phyloP scores from a whole-genome alignment of 2,113 vertebrate species.

The Nasalis larvatus region DNA sequence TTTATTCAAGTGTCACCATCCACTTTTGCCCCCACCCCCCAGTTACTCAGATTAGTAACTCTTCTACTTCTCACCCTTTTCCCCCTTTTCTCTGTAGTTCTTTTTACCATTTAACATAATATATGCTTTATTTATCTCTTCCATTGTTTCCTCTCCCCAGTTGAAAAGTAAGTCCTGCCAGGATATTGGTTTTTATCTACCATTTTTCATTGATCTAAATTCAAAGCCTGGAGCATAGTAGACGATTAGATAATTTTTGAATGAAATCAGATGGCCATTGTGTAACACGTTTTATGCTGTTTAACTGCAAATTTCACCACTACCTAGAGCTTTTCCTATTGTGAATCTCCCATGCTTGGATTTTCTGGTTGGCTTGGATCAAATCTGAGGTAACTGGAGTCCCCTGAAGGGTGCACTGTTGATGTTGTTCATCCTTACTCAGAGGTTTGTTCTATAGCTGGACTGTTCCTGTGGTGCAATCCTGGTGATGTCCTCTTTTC shows the following conservation, averaged over 20 bases:
- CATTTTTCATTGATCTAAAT: background rate
- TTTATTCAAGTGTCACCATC: background rate
- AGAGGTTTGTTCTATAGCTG: background rate
- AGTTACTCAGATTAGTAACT: background rate
- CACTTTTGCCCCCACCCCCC: background rate
- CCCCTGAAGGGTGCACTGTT: too few species aligned
- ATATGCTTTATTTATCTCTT: background rate
- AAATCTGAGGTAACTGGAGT: background rate
- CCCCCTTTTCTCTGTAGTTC: background rate
- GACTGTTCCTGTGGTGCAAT: background rate
- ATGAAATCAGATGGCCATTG: background rate
- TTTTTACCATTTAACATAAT: background rate
- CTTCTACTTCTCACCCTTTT: background rate
- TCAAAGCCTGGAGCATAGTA: background rate
- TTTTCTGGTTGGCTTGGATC: background rate
- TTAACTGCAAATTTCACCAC: background rate
- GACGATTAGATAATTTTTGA: background rate
- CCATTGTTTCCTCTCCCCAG: background rate
- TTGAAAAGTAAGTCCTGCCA: background rate
- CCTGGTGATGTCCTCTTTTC: background rate
- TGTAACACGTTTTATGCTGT: background rate
- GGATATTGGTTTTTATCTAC: background rate
- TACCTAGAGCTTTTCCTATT: background rate
- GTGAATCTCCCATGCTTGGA: background rate
- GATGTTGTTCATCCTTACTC: background rate